Percentiles rank a stretch among this genome's conserved stretches.
Evolutionary conservation across 2,888 invertebrate genomes (phyloP).

Genomic region (Lumbricus terrestris): DNA sequence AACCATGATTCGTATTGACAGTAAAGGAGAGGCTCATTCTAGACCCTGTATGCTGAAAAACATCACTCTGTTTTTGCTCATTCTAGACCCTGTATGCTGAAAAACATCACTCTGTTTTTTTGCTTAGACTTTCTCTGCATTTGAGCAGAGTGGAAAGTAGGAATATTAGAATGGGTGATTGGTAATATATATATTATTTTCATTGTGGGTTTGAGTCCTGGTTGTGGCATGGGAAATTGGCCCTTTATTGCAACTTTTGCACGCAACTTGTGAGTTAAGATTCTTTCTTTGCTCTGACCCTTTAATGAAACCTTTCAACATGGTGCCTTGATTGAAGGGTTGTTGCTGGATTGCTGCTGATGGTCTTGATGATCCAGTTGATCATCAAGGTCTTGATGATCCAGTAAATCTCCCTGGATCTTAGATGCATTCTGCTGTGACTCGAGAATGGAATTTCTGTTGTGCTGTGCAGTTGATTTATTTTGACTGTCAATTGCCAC

Average conservation of each 20-base stretch:
- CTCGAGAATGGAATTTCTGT: not conserved
- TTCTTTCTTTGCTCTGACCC: not conserved
- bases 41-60: not conserved
- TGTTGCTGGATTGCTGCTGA: not conserved
- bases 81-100: not conserved
- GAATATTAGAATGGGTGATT: not conserved
- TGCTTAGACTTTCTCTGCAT: not conserved
- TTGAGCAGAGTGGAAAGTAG: not conserved
- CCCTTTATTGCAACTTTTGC: not conserved
- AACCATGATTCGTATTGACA: not conserved
- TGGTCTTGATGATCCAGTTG: not conserved
- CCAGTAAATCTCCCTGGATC: no score
- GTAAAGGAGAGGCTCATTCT: not conserved
- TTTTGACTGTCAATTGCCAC: not conserved
- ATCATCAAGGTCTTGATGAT: not conserved
- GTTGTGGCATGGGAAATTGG: not conserved
- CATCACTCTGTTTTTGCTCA: no score
- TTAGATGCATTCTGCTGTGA: not conserved
- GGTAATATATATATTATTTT: not conserved
- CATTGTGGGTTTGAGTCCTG: not conserved
- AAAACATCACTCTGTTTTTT: not conserved
- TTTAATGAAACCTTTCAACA: not conserved
- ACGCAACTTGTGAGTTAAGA: not conserved
- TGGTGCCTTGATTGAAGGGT: not conserved
- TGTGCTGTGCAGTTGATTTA: not conserved